Evolutionary conservation across 2,113 vertebrate species (phyloP).

Genomic region (Ivindomyrus marchei): DNA sequence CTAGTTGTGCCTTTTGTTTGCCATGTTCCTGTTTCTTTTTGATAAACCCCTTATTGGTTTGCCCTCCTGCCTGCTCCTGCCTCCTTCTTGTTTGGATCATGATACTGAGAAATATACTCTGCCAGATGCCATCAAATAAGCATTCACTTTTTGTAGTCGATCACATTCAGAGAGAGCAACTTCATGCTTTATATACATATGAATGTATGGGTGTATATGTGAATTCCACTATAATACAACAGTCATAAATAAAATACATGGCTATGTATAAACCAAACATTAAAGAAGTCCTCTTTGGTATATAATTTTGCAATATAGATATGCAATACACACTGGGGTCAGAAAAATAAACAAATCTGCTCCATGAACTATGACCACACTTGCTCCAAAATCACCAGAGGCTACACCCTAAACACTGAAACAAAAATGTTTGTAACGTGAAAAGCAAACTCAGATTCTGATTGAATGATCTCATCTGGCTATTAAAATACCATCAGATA

Average conservation of each 20-base stretch:
- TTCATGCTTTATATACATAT: background rate
- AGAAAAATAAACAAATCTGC: background rate
- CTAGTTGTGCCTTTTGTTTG: too few species aligned
- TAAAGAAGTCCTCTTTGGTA: background rate
- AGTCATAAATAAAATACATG: too few species aligned
- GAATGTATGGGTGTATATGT: background rate
- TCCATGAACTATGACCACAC: background rate
- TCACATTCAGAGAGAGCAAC: background rate
- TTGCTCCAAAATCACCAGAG: background rate
- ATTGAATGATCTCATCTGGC: background rate
- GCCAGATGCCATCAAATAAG: background rate
- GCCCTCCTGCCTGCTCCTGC: too few species aligned
- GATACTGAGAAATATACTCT: background rate
- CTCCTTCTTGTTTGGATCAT: too few species aligned
- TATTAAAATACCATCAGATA: background rate
- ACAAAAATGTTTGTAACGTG: background rate
- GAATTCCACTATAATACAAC: background rate
- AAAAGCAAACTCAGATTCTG: background rate
- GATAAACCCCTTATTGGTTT: too few species aligned
- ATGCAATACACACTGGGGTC: background rate
- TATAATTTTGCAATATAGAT: background rate
- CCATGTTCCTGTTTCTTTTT: too few species aligned
- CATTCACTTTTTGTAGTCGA: too few species aligned
- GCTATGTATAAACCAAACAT: background rate
- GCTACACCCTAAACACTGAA: background rate